Percentiles rank a stretch among this genome's conserved stretches.
Evolutionary conservation across 1,140 invertebrate genomes (phyloP).

Genomic region (Heliconius congener): DNA sequence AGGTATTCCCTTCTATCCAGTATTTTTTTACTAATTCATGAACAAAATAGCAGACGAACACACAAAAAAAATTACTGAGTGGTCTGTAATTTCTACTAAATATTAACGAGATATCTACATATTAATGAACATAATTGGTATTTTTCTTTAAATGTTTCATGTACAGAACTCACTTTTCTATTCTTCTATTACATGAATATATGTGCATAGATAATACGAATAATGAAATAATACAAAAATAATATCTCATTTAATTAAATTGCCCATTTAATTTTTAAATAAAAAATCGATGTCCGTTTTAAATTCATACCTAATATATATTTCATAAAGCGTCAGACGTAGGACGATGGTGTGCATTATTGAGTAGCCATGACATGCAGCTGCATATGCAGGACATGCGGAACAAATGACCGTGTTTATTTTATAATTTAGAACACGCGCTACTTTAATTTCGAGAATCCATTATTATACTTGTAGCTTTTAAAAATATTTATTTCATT

Average conservation of each 20-base stretch:
- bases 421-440: constrained; percentile 32
- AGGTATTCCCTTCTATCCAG: no score
- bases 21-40: no score
- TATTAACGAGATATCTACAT: no score
- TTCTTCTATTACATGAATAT: no score
- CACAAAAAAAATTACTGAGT: no score
- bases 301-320: constrained; percentile 27
- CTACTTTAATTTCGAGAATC: constrained; percentile 19
- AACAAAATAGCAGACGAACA: no score
- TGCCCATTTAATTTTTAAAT: not conserved
- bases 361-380: constrained; percentile 62
- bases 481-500: not conserved
- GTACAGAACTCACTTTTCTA: no score
- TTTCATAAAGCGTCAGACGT: constrained; percentile 32
- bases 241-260: not conserved
- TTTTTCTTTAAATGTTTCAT: no score
- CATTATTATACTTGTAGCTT: not conserved
- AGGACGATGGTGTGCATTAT: constrained; percentile 66
- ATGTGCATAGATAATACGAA: no score
- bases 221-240: not conserved
- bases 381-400: constrained; percentile 64
- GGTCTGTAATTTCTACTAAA: no score
- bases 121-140: no score
- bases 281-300: not conserved
- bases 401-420: constrained; percentile 64